These are phyloP conservation scores for Drosophila miranda DNA, from an alignment of 1,140 invertebrate genomes.

Conservation along the genomic window DNA sequence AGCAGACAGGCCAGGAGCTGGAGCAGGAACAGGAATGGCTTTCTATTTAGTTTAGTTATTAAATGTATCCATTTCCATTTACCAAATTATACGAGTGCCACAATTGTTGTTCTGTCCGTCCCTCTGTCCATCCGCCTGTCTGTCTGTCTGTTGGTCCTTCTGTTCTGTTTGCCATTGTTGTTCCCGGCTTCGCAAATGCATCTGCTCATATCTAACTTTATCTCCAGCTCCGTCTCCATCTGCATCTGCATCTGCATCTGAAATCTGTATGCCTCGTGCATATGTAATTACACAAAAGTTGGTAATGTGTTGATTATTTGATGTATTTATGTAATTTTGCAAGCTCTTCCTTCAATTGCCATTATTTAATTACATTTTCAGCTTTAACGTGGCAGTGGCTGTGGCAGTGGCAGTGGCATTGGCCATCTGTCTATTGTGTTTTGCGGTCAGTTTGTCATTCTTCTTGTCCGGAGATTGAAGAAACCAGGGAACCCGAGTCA, in stretches of 20 bases:
- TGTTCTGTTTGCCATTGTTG: constrained; percentile 33
- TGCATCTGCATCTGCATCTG: constrained; percentile 21
- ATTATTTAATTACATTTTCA: constrained; percentile 75
- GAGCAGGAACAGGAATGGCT: constrained; percentile 21
- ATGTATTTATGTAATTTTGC: constrained; percentile 66
- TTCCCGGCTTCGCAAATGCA: not conserved
- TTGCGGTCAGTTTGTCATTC: constrained; percentile 31
- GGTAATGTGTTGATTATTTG: constrained; percentile 76
- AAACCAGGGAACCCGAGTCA: constrained; percentile 18
- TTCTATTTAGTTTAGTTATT: constrained; percentile 77
- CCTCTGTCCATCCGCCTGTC: constrained; percentile 25
- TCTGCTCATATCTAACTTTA: constrained; percentile 29
- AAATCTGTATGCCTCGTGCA: constrained; percentile 29
- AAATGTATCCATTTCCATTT: constrained; percentile 76
- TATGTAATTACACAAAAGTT: constrained; percentile 76
- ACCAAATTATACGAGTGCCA: constrained; percentile 50
- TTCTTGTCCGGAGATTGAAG: constrained; percentile 9
- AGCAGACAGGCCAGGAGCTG: not conserved
- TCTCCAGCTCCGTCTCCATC: constrained; percentile 5
- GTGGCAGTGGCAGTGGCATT: no score
- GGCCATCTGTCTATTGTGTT: constrained; percentile 43
- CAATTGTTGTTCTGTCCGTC: constrained; percentile 44
- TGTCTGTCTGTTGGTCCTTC: constrained; percentile 5
- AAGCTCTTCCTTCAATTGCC: constrained; percentile 43
- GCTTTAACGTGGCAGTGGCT: constrained; percentile 23